Evolutionary conservation across 2,113 vertebrate species (phyloP).

Genomic region (Ardeotis arabs): DNA sequence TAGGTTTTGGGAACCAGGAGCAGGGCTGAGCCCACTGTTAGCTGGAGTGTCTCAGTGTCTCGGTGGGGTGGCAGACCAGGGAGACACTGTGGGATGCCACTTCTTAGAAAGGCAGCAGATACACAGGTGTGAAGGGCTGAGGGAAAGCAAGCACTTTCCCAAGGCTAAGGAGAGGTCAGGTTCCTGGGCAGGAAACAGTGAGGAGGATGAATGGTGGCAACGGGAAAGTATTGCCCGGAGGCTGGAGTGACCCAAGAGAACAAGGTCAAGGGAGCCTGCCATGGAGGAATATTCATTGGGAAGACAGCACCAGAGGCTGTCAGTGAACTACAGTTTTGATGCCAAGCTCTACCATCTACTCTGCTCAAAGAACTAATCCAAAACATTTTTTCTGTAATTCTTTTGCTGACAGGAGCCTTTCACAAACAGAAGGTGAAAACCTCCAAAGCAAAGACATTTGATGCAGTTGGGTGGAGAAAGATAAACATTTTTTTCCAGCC

Average conservation of each 20-base stretch:
- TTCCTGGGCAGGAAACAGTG: not conserved
- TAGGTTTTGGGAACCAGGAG: not conserved
- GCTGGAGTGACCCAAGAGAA: not conserved
- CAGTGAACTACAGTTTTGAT: not conserved
- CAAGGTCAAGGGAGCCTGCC: rapidly evolving
- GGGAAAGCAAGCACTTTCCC: not conserved
- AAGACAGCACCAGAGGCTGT: not conserved
- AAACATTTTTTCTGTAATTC: not conserved
- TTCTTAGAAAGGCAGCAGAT: not conserved
- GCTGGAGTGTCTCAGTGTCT: not conserved
- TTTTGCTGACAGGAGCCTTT: not conserved
- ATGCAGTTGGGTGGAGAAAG: not conserved
- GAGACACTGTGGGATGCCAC: not conserved
- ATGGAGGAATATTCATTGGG: not conserved
- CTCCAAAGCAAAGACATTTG: not conserved
- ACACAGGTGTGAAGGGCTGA: not conserved
- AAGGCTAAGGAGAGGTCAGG: not conserved
- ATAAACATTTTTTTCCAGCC: not conserved
- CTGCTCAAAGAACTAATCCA: not conserved
- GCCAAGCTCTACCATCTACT: not conserved
- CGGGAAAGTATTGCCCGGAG: not conserved
- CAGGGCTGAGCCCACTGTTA: not conserved
- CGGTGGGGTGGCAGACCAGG: not conserved
- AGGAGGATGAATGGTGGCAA: not conserved
- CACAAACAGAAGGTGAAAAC: not conserved